A percentile compares a stretch with the other conserved stretches of the same genome.
phyloP scores from a whole-genome alignment of 2,888 invertebrate species.

The Ennomos quercinarius region DNA sequence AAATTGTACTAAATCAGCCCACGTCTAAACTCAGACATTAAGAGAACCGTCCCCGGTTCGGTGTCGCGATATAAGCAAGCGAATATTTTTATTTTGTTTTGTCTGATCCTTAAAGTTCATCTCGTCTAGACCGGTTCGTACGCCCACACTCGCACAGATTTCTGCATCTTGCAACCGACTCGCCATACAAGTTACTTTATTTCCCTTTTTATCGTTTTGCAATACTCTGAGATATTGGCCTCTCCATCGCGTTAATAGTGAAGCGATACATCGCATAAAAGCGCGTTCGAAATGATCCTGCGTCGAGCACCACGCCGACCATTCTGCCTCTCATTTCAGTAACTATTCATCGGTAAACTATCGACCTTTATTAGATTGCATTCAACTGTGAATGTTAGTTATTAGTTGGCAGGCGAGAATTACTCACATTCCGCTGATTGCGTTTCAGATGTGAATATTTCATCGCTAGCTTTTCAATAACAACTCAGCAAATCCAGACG shows the following conservation, averaged over 20 bases:
- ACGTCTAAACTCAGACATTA: slow-evolving; percentile 63
- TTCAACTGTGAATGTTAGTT: slow-evolving; percentile 4
- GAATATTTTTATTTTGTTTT: slow-evolving; percentile 75
- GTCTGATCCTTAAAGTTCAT: slow-evolving; percentile 81
- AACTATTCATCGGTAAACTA: slow-evolving; percentile 17
- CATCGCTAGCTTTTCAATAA: not conserved
- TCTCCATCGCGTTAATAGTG: slow-evolving; percentile 68
- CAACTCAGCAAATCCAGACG: slow-evolving; percentile 1
- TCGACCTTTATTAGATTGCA: slow-evolving; percentile 18
- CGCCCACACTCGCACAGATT: slow-evolving; percentile 80
- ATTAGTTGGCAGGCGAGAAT: slow-evolving; percentile 10
- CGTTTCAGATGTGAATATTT: slow-evolving; percentile 4
- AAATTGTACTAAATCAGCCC: slow-evolving; percentile 49
- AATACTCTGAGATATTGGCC: slow-evolving; percentile 73
- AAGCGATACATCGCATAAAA: slow-evolving; percentile 61
- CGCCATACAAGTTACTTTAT: slow-evolving; percentile 81
- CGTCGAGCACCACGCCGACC: not conserved
- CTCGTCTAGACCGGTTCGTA: slow-evolving; percentile 81
- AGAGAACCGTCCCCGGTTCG: slow-evolving; percentile 62
- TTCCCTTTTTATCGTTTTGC: slow-evolving; percentile 80
- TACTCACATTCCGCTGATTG: slow-evolving; percentile 7
- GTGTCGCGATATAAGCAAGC: slow-evolving; percentile 67
- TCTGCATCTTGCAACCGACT: slow-evolving; percentile 83
- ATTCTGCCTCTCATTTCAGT: slow-evolving; percentile 17
- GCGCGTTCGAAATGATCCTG: slow-evolving; percentile 47